These are phyloP conservation scores for Tenthredo distinguenda DNA, from an alignment of 2,888 invertebrate genomes.

Conservation along the genomic window DNA sequence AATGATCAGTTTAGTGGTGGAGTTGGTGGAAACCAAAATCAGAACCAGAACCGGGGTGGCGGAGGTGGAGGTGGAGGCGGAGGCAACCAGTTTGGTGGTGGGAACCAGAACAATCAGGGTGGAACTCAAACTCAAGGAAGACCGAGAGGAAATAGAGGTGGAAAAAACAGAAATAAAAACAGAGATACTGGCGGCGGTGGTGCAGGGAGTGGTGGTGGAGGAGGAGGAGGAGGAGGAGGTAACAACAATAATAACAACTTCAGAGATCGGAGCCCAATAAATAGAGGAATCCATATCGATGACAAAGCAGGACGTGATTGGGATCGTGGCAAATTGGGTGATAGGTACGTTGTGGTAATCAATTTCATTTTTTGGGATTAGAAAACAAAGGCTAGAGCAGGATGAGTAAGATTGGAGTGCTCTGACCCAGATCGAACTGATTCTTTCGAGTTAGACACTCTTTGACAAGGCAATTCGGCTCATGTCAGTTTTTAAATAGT, in stretches of 20 bases:
- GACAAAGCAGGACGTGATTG: constrained; percentile 66
- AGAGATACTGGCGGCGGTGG: constrained; percentile 60
- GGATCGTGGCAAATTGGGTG: constrained; percentile 68
- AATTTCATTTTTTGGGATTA: not conserved
- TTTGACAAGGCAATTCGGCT: no score
- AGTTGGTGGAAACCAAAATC: constrained; percentile 63
- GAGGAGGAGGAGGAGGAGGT: constrained; percentile 5
- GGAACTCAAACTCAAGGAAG: constrained; percentile 47
- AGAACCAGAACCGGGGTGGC: constrained; percentile 54
- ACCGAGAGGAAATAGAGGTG: constrained; percentile 67
- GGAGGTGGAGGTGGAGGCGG: constrained; percentile 56
- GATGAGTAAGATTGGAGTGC: no score
- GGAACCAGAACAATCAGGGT: constrained; percentile 22
- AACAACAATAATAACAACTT: constrained; percentile 65
- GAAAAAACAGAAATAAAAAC: constrained; percentile 72
- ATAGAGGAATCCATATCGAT: constrained; percentile 65
- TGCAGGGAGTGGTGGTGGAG: constrained; percentile 17
- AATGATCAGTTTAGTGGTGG: constrained; percentile 63
- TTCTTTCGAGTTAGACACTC: no score
- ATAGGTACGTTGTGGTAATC: constrained; percentile 64
- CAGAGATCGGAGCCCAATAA: constrained; percentile 74
- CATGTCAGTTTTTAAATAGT: no score
- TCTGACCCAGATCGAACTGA: no score
- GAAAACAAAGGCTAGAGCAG: not conserved
- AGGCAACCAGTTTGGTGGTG: constrained; percentile 12